These are phyloP conservation scores for Bos taurus DNA, from an alignment of 2,113 vertebrate species.

Conservation along the genomic window DNA sequence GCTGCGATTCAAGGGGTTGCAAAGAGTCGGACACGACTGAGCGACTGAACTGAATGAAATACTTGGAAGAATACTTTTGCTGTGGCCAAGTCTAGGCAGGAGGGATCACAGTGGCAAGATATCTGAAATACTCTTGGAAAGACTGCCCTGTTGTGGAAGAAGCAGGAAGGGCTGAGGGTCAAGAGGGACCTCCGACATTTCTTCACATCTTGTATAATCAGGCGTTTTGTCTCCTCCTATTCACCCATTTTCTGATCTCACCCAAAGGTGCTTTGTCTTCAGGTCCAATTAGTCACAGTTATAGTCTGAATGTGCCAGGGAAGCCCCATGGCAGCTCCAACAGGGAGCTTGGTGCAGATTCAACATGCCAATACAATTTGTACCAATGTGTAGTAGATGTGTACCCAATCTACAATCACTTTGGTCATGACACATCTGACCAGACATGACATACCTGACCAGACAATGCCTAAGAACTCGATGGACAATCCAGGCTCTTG, in stretches of 20 bases:
- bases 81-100: not conserved
- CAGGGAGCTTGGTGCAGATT: not conserved
- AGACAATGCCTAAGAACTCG: not conserved
- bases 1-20: too few species aligned
- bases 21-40: accelerated
- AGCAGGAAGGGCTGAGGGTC: not conserved
- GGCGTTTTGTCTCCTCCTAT: not conserved
- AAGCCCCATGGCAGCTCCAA: not conserved
- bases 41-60: not conserved
- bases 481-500: not conserved
- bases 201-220: not conserved
- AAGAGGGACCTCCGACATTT: not conserved
- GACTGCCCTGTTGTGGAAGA: not conserved
- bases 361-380: not conserved
- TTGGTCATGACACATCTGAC: not conserved
- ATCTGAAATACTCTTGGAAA: not conserved
- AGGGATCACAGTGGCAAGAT: not conserved
- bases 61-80: not conserved
- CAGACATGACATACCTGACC: not conserved
- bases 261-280: not conserved
- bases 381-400: not conserved
- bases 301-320: not conserved
- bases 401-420: not conserved
- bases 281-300: not conserved
- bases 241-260: not conserved